These are phyloP conservation scores for Catocala nupta DNA, from an alignment of 2,888 invertebrate genomes.

Conservation along the genomic window DNA sequence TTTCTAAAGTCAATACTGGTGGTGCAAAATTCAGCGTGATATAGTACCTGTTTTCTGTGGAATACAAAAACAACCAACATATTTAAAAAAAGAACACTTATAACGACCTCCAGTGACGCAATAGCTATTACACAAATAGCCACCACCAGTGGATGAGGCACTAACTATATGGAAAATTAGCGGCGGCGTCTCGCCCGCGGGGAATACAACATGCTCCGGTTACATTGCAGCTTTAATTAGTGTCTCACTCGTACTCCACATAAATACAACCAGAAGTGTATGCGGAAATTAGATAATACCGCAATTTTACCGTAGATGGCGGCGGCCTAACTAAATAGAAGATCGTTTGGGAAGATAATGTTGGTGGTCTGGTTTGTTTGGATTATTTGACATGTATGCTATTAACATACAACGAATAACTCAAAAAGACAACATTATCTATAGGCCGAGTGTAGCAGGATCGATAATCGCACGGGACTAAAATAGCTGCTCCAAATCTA, in stretches of 20 bases:
- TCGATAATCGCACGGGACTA: no score
- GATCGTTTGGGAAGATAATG: constrained; percentile 12
- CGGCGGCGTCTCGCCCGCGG: constrained; percentile 45
- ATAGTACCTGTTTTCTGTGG: neutral
- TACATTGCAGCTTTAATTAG: constrained; percentile 70
- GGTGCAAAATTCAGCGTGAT: no score
- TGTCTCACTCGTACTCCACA: constrained; percentile 42
- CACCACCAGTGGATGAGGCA: constrained; percentile 33
- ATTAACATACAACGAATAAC: neutral
- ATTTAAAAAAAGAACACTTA: constrained; percentile 5
- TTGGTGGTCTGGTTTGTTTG: constrained; percentile 7
- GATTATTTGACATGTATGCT: constrained; percentile 1
- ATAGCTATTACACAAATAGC: constrained; percentile 51
- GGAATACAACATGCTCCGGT: constrained; percentile 49
- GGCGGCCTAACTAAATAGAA: constrained; percentile 9
- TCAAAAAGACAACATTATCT: no score
- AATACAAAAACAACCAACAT: neutral
- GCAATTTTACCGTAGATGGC: constrained; percentile 24
- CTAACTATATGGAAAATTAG: constrained; percentile 60
- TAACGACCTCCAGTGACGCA: constrained; percentile 20
- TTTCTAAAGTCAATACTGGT: no score
- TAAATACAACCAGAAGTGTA: constrained; percentile 43
- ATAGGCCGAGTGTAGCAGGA: no score
- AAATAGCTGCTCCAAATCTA: no score
- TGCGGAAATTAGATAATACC: constrained; percentile 26